Evolutionary conservation across 2,888 invertebrate species (phyloP).

Genomic region (Folsomia candida): DNA sequence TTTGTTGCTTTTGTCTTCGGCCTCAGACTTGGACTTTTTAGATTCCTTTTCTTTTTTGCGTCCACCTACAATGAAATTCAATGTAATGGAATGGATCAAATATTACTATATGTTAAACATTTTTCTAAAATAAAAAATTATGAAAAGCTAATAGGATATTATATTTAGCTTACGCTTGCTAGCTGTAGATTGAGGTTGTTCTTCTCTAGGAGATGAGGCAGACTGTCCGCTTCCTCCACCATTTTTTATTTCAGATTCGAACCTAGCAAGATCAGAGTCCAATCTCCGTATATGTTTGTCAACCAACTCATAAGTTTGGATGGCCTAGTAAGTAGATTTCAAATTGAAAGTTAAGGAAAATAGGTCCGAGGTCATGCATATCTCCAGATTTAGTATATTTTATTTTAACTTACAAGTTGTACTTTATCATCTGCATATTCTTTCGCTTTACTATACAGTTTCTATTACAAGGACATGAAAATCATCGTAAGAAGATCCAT

Average conservation of each 20-base stretch:
- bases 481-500: too few species aligned
- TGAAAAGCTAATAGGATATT: neutral
- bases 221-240: constrained; percentile 54
- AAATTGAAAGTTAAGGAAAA: too few species aligned
- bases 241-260: constrained; percentile 95
- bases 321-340: too few species aligned
- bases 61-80: constrained; percentile 30
- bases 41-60: constrained; percentile 49
- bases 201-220: constrained; percentile 51
- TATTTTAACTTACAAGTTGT: too few species aligned
- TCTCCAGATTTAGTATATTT: too few species aligned
- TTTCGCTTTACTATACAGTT: constrained; percentile 86
- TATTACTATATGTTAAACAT: neutral
- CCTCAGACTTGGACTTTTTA: constrained; percentile 48
- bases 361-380: too few species aligned
- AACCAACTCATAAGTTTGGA: constrained; percentile 90
- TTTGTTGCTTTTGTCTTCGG: constrained; percentile 38
- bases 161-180: constrained; percentile 38
- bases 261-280: constrained; percentile 92
- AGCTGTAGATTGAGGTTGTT: constrained; percentile 34
- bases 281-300: constrained; percentile 95
- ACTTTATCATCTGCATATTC: constrained; percentile 97
- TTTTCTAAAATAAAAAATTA: neutral
- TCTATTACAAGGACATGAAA: too few species aligned
- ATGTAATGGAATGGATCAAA: too few species aligned